Evolutionary conservation across 2,797 vertebrate genomes (phyloP).

Genomic region (Enteromius anoplus): DNA sequence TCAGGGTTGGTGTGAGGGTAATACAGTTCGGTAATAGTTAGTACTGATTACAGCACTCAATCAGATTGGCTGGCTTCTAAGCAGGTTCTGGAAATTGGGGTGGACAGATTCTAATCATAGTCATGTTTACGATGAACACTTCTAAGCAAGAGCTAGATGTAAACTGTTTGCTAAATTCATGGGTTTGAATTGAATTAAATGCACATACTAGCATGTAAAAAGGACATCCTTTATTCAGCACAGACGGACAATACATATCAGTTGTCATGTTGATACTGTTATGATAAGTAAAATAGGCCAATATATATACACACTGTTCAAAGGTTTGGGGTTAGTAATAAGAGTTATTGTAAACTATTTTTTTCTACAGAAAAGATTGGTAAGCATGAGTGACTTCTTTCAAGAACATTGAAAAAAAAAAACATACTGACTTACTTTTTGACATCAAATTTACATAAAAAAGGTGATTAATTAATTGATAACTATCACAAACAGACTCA

Average conservation of each 20-base stretch:
- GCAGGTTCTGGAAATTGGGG: background rate
- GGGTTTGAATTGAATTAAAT: background rate
- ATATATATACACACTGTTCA: background rate
- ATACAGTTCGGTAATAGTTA: background rate
- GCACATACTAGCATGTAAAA: background rate
- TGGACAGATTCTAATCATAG: constrained; percentile 11
- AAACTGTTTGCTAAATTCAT: background rate
- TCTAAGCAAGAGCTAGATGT: constrained; percentile 1
- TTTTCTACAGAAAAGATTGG: background rate
- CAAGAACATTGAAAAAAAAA: background rate
- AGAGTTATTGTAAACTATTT: background rate
- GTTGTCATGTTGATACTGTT: background rate
- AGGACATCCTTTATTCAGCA: background rate
- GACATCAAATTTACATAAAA: no score
- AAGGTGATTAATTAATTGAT: background rate
- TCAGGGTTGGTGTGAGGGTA: background rate
- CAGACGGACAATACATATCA: background rate
- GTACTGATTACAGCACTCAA: background rate
- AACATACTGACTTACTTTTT: background rate
- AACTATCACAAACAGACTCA: background rate
- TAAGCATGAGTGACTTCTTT: background rate
- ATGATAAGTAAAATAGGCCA: background rate
- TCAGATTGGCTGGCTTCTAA: constrained; percentile 3
- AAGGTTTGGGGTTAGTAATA: background rate
- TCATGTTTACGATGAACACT: background rate